Evolutionary conservation across 2,113 vertebrate species (phyloP).

Genomic region (Delphinapterus leucas): DNA sequence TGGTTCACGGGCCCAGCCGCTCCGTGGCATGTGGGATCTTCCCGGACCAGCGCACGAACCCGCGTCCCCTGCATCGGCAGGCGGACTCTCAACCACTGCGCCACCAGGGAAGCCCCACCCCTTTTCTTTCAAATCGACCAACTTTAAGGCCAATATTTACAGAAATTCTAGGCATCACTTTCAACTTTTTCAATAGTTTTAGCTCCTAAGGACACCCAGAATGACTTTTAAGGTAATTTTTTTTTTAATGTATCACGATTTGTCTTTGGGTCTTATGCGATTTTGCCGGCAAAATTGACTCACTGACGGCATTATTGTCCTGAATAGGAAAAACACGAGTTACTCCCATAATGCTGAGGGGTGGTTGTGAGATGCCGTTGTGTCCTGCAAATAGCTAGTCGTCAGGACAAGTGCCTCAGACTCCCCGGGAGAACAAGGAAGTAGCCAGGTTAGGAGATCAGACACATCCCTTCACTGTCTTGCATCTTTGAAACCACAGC

Average conservation of each 20-base stretch:
- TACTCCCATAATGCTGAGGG: not conserved
- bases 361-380: too few relatives aligned
- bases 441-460: not conserved
- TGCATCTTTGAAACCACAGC: too few relatives aligned
- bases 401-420: accelerated
- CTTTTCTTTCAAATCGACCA: accelerated
- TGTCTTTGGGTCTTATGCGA: accelerated
- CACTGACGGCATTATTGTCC: not conserved
- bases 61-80: too few relatives aligned
- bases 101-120: too few relatives aligned
- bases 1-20: too few relatives aligned
- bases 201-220: not conserved
- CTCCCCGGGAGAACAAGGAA: accelerated
- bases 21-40: accelerated
- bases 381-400: not conserved
- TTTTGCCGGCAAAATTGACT: not conserved
- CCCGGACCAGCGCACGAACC: too few relatives aligned
- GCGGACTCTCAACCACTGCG: too few relatives aligned
- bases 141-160: not conserved
- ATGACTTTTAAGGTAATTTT: not conserved
- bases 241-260: not conserved
- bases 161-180: not conserved
- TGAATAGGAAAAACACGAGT: not conserved
- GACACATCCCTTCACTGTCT: not conserved
- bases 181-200: not conserved